Percentiles rank a stretch among this genome's conserved stretches.
These are phyloP conservation scores for Seriola rivoliana DNA, from an alignment of 2,113 vertebrate genomes.

Conservation along the genomic window DNA sequence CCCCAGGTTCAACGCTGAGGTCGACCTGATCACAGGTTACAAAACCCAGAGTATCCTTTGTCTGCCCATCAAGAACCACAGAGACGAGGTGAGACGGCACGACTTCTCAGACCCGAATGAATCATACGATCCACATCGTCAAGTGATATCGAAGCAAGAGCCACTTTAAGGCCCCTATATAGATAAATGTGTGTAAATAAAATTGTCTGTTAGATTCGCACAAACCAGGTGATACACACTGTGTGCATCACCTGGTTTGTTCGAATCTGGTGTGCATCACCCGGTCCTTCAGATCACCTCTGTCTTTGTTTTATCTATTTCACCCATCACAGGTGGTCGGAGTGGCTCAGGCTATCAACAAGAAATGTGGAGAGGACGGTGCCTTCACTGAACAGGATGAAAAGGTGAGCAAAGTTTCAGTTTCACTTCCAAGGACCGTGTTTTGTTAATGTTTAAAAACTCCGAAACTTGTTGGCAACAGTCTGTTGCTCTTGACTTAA, in stretches of 20 bases:
- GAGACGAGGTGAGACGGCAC: slow-evolving; percentile 88
- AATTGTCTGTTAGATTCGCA: too few relatives aligned
- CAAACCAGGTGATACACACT: too few relatives aligned
- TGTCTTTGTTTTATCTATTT: neutral
- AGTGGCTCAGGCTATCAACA: slow-evolving; percentile 98
- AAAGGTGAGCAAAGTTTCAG: slow-evolving; percentile 85
- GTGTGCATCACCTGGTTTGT: too few relatives aligned
- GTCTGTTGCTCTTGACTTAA: neutral
- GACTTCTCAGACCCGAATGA: neutral
- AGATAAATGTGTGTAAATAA: too few relatives aligned
- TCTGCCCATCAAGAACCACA: slow-evolving; percentile 98
- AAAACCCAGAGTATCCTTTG: slow-evolving; percentile 98
- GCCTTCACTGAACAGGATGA: slow-evolving; percentile 98
- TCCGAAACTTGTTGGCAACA: neutral
- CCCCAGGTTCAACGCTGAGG: slow-evolving; percentile 96
- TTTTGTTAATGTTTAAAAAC: neutral
- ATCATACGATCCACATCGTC: too few relatives aligned
- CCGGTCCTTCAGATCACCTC: neutral
- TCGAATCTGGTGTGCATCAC: too few relatives aligned
- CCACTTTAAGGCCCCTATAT: too few relatives aligned
- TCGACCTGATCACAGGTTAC: slow-evolving; percentile 98
- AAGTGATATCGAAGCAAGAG: too few relatives aligned
- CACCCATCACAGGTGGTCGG: slow-evolving; percentile 90
- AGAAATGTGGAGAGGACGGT: slow-evolving; percentile 91
- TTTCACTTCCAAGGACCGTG: neutral